These are phyloP conservation scores for Drosophila lowei DNA, from an alignment of 1,140 invertebrate genomes.

Conservation along the genomic window DNA sequence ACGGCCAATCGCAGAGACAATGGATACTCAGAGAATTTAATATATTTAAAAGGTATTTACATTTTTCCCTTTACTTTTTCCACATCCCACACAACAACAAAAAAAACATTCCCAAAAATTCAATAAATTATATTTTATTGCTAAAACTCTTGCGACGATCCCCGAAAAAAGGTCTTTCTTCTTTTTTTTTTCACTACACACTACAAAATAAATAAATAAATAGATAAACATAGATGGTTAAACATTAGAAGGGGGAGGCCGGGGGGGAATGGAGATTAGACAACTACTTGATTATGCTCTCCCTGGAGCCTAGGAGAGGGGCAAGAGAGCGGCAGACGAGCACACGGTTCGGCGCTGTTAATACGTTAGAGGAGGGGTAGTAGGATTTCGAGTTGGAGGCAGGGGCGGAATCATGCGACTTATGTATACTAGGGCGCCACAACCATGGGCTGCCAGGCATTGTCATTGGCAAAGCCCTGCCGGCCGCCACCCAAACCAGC, in stretches of 20 bases:
- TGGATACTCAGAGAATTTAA: too few relatives aligned
- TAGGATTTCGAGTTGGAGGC: conserved; percentile 3
- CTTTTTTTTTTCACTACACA: conserved; percentile 36
- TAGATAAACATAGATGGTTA: conserved; percentile 62
- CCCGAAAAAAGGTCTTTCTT: conserved; percentile 31
- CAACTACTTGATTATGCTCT: conserved; percentile 44
- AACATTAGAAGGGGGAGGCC: conserved; percentile 39
- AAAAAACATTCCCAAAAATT: neutral
- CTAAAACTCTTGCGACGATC: conserved; percentile 44
- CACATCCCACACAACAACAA: neutral
- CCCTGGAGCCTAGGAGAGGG: conserved; percentile 5
- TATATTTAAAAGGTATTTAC: too few relatives aligned
- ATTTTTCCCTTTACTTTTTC: neutral
- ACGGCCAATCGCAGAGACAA: too few relatives aligned
- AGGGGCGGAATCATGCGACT: conserved; percentile 51
- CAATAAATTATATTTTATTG: conserved; percentile 71
- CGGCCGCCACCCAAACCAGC: conserved; percentile 35
- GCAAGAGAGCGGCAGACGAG: conserved; percentile 29
- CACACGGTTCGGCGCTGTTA: conserved; percentile 37
- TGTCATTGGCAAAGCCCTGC: conserved; percentile 59
- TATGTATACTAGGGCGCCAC: conserved; percentile 50
- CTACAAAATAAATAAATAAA: conserved; percentile 79
- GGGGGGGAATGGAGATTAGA: conserved; percentile 23
- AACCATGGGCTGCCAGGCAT: conserved; percentile 77
- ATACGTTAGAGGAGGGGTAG: conserved; percentile 50